Conservation (phyloP, 1,140 invertebrate species). For the Panagrolaimus sp. region DNA sequence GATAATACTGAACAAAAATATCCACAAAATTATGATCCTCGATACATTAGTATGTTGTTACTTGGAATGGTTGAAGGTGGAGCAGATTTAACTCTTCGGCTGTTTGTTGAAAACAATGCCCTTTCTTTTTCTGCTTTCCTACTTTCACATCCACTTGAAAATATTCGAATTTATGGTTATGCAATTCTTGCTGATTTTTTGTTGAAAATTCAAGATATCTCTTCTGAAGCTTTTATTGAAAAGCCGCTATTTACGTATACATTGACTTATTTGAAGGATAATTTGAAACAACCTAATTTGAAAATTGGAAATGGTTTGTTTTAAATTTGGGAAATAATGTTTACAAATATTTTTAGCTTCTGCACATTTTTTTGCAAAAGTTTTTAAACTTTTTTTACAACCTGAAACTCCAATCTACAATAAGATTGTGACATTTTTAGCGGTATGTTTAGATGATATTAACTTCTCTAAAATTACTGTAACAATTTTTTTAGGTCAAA, state of each 20-base stretch:
- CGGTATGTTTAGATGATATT: too few relatives aligned
- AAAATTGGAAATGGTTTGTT: slow-evolving; percentile 2
- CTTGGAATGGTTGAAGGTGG: slow-evolving; percentile 8
- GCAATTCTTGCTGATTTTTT: slow-evolving; percentile 3
- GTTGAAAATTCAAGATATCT: not conserved
- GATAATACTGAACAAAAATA: not conserved
- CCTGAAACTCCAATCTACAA: not conserved
- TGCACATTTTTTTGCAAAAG: slow-evolving; percentile 1
- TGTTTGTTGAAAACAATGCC: slow-evolving; percentile 9
- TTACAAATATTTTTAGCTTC: not conserved
- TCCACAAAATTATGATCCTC: not conserved
- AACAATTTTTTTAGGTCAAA: too few relatives aligned
- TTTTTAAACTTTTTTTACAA: not conserved
- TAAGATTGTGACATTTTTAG: not conserved
- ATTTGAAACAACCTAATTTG: not conserved
- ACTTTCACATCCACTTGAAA: not conserved
- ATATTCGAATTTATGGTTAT: not conserved
- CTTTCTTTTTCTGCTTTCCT: not conserved
- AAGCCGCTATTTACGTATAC: not conserved
- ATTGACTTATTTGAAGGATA: slow-evolving; percentile 1
- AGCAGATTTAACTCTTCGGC: not conserved
- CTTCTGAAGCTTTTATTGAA: not conserved
- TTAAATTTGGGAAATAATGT: not conserved
- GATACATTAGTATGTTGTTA: not conserved
- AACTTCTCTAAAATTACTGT: too few relatives aligned